phyloP scores from a whole-genome alignment of 2,797 vertebrate species.

The Typhlichthys subterraneus region DNA sequence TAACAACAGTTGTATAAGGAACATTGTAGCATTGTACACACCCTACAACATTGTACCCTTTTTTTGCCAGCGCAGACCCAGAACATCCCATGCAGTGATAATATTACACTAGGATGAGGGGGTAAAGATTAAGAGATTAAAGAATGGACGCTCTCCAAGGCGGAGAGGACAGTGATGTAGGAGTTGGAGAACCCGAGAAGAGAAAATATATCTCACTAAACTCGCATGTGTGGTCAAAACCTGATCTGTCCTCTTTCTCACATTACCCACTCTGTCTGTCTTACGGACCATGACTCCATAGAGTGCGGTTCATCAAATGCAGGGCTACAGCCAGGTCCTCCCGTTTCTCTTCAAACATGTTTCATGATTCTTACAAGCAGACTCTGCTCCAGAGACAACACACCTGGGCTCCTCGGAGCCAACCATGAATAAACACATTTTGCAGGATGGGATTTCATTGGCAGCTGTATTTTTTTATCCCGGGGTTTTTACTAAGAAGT shows the following conservation, averaged over 20 bases:
- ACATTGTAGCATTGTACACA: neutral
- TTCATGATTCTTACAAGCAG: constrained; percentile 8
- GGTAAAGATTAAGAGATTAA: constrained; percentile 25
- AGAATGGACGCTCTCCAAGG: constrained; percentile 21
- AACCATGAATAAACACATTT: constrained; percentile 12
- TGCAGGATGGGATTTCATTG: constrained; percentile 10
- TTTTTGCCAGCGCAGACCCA: neutral
- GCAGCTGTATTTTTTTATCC: constrained; percentile 3
- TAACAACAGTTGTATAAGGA: neutral
- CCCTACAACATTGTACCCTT: no score
- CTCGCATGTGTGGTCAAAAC: constrained; percentile 55
- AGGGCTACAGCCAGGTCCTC: constrained; percentile 2
- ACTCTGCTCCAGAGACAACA: neutral
- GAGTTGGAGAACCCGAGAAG: constrained; percentile 47
- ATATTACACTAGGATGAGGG: constrained; percentile 3
- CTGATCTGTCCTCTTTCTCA: constrained; percentile 47
- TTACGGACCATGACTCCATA: constrained; percentile 31
- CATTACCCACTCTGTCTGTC: constrained; percentile 38
- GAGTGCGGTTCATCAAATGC: constrained; percentile 23
- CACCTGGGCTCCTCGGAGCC: neutral
- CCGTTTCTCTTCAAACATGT: constrained; percentile 13
- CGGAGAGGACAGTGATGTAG: constrained; percentile 29
- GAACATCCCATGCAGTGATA: constrained; percentile 11
- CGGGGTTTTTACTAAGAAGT: no score
- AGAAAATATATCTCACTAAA: constrained; percentile 42